Evolutionary conservation across 2,888 invertebrate species (phyloP).

Genomic region (Bursaphelenchus okinawaensis): DNA sequence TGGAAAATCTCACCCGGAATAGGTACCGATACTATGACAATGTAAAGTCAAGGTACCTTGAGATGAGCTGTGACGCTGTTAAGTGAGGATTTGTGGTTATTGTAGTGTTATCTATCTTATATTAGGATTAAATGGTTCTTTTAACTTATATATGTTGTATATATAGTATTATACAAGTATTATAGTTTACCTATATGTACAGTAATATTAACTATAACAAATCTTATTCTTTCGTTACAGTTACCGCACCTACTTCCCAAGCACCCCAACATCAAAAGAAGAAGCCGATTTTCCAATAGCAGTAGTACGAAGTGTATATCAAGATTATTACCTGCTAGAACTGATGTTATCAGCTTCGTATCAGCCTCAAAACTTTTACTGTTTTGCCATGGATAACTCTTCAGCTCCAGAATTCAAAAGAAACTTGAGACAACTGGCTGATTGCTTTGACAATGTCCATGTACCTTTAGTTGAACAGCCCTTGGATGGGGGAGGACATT

Average conservation of each 20-base stretch:
- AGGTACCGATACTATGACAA: too few relatives aligned
- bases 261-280: constrained; percentile 6
- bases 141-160: too few relatives aligned
- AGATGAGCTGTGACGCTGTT: too few relatives aligned
- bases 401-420: neutral
- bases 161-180: too few relatives aligned
- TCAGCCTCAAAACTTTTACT: constrained; percentile 4
- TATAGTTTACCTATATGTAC: too few relatives aligned
- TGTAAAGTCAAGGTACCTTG: too few relatives aligned
- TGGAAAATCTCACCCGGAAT: too few relatives aligned
- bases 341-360: neutral
- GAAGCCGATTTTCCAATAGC: constrained; percentile 13
- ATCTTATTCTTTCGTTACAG: too few relatives aligned
- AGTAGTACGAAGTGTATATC: constrained; percentile 3
- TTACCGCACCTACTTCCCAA: constrained; percentile 12
- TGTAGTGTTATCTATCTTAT: too few relatives aligned
- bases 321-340: neutral
- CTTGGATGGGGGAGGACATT: neutral
- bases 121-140: too few relatives aligned
- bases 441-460: neutral
- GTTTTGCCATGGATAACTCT: neutral
- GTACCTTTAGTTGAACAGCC: neutral
- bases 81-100: too few relatives aligned
- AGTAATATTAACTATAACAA: too few relatives aligned
- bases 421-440: neutral